Percentiles rank a stretch among this genome's conserved stretches.
Conservation (phyloP, 2,888 invertebrate genomes). For the Caenorhabditis panamensis region DNA sequence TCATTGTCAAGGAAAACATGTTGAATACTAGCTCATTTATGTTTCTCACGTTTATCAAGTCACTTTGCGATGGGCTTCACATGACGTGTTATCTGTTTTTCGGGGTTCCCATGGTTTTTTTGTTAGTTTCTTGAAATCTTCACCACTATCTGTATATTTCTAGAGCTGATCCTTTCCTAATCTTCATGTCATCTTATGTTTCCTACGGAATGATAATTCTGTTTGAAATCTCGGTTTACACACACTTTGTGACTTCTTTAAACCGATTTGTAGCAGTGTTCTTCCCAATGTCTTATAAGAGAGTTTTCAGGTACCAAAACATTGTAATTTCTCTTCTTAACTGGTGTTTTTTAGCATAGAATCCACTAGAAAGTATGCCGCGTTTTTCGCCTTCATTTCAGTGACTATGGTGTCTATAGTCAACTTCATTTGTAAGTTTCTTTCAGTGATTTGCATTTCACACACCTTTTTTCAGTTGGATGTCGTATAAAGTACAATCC, state of each 20-base stretch:
- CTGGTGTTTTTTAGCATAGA: constrained; percentile 11
- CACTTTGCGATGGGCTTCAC: constrained; percentile 24
- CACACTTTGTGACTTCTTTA: constrained; percentile 29
- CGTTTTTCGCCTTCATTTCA: not conserved
- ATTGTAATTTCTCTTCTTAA: not conserved
- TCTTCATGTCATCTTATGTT: not conserved
- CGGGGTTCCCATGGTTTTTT: constrained; percentile 28
- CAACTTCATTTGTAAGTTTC: constrained; percentile 20
- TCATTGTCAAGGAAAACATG: constrained; percentile 20
- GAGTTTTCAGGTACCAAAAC: constrained; percentile 13
- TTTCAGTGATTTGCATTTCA: not conserved
- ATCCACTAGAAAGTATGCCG: not conserved
- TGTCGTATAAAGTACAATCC: constrained; percentile 24
- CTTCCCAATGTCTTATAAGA: constrained; percentile 33
- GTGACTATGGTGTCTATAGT: constrained; percentile 16
- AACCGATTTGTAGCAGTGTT: constrained; percentile 39
- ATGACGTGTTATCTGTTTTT: constrained; percentile 19
- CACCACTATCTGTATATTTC: not conserved
- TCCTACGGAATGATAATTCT: constrained; percentile 8
- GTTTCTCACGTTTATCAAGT: constrained; percentile 29
- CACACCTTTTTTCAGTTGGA: constrained; percentile 18
- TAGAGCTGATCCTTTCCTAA: constrained; percentile 24
- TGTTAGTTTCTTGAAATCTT: constrained; percentile 11
- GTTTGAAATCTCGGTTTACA: constrained; percentile 36
- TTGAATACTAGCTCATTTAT: constrained; percentile 23